Evolutionary conservation across 2,888 invertebrate species (phyloP).

Genomic region (Lamellibrachia satsuma): DNA sequence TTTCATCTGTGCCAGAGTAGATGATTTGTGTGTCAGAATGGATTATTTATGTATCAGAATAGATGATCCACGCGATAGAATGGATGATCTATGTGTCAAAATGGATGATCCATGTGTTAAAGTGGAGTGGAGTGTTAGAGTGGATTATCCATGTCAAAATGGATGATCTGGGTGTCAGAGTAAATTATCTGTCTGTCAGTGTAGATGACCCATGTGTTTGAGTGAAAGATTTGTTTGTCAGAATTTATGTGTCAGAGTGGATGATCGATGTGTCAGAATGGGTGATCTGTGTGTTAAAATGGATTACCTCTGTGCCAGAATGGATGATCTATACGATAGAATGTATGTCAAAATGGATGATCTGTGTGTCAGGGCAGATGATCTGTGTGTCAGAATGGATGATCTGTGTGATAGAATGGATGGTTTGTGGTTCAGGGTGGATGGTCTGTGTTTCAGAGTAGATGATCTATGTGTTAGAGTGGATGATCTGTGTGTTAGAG

Average conservation of each 20-base stretch:
- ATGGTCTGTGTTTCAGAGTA: not conserved
- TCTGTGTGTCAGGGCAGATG: not conserved
- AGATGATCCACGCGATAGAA: not conserved
- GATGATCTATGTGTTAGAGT: not conserved
- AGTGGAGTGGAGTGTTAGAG: not conserved
- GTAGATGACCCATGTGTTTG: no score
- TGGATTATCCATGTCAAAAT: no score
- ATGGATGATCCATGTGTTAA: not conserved
- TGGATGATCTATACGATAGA: no score
- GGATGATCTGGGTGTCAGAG: no score
- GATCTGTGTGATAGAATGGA: not conserved
- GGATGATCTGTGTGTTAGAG: not conserved
- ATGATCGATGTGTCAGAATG: no score
- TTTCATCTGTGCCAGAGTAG: no score
- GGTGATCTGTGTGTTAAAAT: no score
- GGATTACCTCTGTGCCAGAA: no score
- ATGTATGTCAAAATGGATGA: not conserved
- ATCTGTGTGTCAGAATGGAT: not conserved
- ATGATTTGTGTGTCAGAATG: no score
- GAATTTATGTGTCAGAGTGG: not conserved
- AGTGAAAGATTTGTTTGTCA: not conserved
- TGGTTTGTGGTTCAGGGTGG: not conserved
- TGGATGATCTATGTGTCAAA: not conserved
- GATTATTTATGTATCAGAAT: not conserved
- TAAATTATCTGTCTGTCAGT: no score